These are phyloP conservation scores for Rhamnusium bicolor DNA, from an alignment of 2,888 invertebrate species.

Conservation along the genomic window DNA sequence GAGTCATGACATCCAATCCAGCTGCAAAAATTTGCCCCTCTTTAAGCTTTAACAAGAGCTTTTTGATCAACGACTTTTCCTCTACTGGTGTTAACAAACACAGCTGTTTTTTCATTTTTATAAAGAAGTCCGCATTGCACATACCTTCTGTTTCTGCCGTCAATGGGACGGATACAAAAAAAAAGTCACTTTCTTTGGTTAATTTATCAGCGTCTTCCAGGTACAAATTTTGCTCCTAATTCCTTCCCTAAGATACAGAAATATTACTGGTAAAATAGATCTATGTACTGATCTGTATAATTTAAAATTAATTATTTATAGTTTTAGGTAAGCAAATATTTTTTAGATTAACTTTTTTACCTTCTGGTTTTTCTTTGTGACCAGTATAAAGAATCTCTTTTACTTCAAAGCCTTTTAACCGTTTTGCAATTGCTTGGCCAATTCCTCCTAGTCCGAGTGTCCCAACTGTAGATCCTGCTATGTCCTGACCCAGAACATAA, in stretches of 20 bases:
- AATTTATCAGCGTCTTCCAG: slow-evolving; percentile 75
- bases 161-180: slow-evolving; percentile 80
- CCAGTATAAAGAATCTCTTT: slow-evolving; percentile 84
- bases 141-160: slow-evolving; percentile 80
- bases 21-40: slow-evolving; percentile 86
- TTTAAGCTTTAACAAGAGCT: slow-evolving; percentile 86
- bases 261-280: too few species aligned
- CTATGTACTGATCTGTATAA: too few species aligned
- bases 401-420: slow-evolving; percentile 83
- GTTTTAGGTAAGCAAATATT: too few species aligned
- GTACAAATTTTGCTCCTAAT: slow-evolving; percentile 77
- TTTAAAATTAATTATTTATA: too few species aligned
- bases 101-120: slow-evolving; percentile 84
- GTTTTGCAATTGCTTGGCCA: slow-evolving; percentile 82
- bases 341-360: slow-evolving; percentile 62
- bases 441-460: slow-evolving; percentile 87
- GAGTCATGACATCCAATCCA: slow-evolving; percentile 92
- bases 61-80: slow-evolving; percentile 88
- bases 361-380: slow-evolving; percentile 77
- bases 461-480: slow-evolving; percentile 86
- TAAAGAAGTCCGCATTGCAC: slow-evolving; percentile 80
- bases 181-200: slow-evolving; percentile 81
- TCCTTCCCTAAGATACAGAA: slow-evolving; percentile 67
- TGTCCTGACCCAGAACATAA: slow-evolving; percentile 86
- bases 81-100: slow-evolving; percentile 85